phyloP scores from a whole-genome alignment of 2,888 invertebrate species.

The Sacculina carcini region DNA sequence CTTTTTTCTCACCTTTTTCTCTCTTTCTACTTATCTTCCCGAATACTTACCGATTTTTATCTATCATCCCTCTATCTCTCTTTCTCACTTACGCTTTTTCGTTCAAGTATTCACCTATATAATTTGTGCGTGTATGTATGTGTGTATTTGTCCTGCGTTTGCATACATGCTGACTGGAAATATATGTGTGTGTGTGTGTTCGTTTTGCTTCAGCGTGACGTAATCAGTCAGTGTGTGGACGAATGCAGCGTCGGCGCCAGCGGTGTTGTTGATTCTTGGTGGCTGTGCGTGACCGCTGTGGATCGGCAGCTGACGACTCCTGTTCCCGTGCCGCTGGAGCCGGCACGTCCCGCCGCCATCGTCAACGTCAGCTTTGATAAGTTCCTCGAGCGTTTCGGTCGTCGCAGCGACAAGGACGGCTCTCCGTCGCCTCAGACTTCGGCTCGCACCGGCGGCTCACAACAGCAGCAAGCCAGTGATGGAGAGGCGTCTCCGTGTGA shows the following conservation, averaged over 20 bases:
- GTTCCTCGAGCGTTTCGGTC: neutral
- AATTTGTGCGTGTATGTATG: neutral
- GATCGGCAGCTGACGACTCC: too few relatives aligned
- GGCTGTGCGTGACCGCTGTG: too few relatives aligned
- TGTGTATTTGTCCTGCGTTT: neutral
- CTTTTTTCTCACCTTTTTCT: too few relatives aligned
- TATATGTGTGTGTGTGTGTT: neutral
- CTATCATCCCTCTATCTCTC: neutral
- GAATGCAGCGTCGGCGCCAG: too few relatives aligned
- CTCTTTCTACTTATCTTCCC: neutral
- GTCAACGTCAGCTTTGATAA: neutral
- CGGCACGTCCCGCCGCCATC: neutral
- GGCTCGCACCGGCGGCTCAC: too few relatives aligned
- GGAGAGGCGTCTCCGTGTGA: too few relatives aligned
- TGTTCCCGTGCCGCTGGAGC: too few relatives aligned
- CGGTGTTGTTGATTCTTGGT: too few relatives aligned
- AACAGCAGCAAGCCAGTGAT: too few relatives aligned
- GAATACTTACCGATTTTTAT: neutral
- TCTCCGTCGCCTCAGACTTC: neutral
- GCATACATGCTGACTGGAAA: neutral
- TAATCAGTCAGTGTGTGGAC: too few relatives aligned
- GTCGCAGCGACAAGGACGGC: neutral
- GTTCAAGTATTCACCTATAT: neutral
- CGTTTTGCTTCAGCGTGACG: neutral
- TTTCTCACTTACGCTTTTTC: neutral